A percentile compares a stretch with the other conserved stretches of the same genome.
phyloP scores from a whole-genome alignment of 2,113 vertebrate species.

The Pomatostomus ruficeps region DNA sequence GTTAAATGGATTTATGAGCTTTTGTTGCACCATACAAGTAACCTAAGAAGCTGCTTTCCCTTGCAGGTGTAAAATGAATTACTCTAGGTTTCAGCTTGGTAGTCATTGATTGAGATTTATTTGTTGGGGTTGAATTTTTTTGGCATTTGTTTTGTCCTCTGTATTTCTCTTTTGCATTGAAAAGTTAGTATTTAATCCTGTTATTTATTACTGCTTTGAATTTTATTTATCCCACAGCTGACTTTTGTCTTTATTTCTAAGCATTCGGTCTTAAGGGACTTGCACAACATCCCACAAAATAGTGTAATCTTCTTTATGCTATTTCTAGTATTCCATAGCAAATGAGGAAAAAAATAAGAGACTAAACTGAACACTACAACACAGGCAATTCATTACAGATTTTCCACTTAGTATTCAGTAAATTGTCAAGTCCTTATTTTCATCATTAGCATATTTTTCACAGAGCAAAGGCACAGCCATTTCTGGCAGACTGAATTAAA shows the following conservation, averaged over 20 bases:
- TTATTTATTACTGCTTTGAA: conserved; percentile 36
- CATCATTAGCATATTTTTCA: conserved; percentile 50
- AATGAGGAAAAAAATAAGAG: background rate
- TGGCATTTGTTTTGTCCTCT: background rate
- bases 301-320: conserved; percentile 25
- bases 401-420: conserved; percentile 52
- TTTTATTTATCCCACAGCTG: conserved; percentile 20
- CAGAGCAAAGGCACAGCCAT: conserved; percentile 30
- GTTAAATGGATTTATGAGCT: conserved; percentile 19
- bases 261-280: background rate
- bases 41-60: conserved; percentile 2
- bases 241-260: conserved; percentile 40
- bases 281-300: conserved; percentile 1
- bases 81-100: background rate
- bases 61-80: conserved; percentile 39
- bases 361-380: background rate
- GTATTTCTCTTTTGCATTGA: background rate
- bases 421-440: conserved; percentile 51
- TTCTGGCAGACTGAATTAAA: conserved; percentile 49
- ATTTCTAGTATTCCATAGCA: conserved; percentile 36
- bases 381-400: conserved; percentile 43
- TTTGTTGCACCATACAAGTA: conserved; percentile 15
- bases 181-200: conserved; percentile 5
- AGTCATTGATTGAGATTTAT: conserved; percentile 3
- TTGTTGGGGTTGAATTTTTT: background rate